Evolutionary conservation across 2,113 vertebrate species (phyloP).

Genomic region (Ceratotherium simum): DNA sequence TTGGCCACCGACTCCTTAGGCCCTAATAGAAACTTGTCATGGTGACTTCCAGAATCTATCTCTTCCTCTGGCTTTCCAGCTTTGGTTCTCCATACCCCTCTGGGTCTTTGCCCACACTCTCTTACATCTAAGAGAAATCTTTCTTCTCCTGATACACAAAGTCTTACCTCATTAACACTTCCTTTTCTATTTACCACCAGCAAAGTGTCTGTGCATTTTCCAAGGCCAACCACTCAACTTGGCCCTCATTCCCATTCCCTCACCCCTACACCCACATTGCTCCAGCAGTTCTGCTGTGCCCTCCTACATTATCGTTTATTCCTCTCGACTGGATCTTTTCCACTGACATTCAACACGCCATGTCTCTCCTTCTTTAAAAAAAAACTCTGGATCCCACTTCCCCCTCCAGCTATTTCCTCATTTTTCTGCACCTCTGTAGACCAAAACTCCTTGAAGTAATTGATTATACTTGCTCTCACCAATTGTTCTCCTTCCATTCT

Average conservation of each 20-base stretch:
- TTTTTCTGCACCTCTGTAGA: not conserved
- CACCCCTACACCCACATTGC: not conserved
- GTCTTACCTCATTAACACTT: not conserved
- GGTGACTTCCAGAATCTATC: not conserved
- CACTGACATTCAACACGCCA: not conserved
- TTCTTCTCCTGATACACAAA: not conserved
- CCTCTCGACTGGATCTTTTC: not conserved
- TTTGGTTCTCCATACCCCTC: not conserved
- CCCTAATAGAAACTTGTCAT: not conserved
- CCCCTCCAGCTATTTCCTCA: not conserved
- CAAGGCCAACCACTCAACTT: not conserved
- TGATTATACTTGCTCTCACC: not conserved
- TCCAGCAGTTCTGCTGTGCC: not conserved
- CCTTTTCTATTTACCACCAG: not conserved
- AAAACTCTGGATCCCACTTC: not conserved
- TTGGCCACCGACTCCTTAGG: too few species aligned
- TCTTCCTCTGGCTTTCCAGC: not conserved
- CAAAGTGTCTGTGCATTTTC: not conserved
- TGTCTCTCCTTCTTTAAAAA: not conserved
- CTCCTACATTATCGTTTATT: not conserved
- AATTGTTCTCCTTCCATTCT: not conserved
- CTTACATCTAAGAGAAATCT: not conserved
- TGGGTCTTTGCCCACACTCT: not conserved
- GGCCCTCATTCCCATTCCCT: not conserved
- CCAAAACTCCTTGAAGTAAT: not conserved